Base-by-base conservation (phyloP, 92 coral and sea anemone species). In the Heliopora coerulea region DNA sequence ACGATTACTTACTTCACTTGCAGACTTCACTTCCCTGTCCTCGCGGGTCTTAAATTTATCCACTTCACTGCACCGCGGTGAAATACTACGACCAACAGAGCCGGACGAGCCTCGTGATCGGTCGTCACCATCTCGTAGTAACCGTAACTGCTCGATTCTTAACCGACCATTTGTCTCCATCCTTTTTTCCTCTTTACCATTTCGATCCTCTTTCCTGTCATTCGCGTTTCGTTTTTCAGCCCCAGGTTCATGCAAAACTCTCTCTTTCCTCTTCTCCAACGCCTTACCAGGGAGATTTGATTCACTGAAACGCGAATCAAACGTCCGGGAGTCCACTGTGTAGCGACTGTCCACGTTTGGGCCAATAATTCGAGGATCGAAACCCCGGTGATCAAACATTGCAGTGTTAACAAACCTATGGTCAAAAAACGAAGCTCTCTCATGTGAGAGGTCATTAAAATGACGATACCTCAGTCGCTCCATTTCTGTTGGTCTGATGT, bases 21-120 rank as follows among this genome's bases (percentile, higher is more conserved):
- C 17, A 30, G 62, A 33, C 35, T 70, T 70, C 3, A 54, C 10
- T 70, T 67, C 74, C 39, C 37, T 44, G 19, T 70, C 77, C 8
- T 18, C 24, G 24, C 15, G 11, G 28, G 40, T 21, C 52, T 21
- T 31, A 8, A 49, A 52, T 31, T 2, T 57, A 10, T 32, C 60
- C 32, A 18, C 32, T 27, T 57, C 77, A 39, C 35, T 54, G 8
- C 24, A 56, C 3, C 63, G 77, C 21, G 62, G 77, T 21, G 77
- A 70, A 42, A 33, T 31, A 57, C 63, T 54, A 44, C 77, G 77
- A 54, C 17, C 19, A 54, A 48, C 34, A 44, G 58, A 26, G 13
- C 31, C 61, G 11, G 77, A 63, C 1, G 77, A 62, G 17, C 77
- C 54, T 54, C 77, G 77, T 20, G 77, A 63, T 0, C 77, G 63